Conservation (phyloP, 37 sponge, comb jelly and placozoan genomes). For the Sycon ciliatum region DNA sequence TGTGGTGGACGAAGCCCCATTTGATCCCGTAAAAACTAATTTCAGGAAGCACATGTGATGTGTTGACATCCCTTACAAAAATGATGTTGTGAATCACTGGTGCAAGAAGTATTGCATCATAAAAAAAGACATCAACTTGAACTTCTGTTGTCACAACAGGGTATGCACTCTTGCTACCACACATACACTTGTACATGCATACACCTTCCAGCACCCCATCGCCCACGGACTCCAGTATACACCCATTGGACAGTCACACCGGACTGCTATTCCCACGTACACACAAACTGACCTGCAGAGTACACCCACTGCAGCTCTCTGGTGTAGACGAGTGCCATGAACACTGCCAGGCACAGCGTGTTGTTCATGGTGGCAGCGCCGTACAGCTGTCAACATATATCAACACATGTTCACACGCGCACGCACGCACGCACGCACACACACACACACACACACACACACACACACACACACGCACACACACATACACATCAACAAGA, state of each 20-base stretch:
- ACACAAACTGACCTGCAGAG: conserved; percentile 60
- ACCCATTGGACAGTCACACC: too few species aligned
- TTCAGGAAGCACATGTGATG: too few species aligned
- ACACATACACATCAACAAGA: neutral
- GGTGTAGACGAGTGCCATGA: conserved; percentile 65
- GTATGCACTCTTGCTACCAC: neutral
- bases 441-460: conserved; percentile 1
- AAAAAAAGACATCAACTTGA: too few species aligned
- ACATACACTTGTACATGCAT: neutral
- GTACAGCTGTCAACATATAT: conserved; percentile 49
- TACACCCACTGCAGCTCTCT: conserved; percentile 68
- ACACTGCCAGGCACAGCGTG: conserved; percentile 77
- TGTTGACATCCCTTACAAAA: too few species aligned
- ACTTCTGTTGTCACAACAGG: neutral
- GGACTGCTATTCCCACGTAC: neutral
- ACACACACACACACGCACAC: conserved; percentile 1
- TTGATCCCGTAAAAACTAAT: too few species aligned
- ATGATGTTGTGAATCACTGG: too few species aligned
- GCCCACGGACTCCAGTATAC: neutral
- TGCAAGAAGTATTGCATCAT: too few species aligned
- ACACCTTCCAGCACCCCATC: neutral
- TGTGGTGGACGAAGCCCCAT: too few species aligned
- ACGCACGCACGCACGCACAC: neutral
- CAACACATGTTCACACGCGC: neutral
- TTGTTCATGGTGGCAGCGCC: conserved; percentile 95